Conservation (phyloP, 2,888 invertebrate species). For the Nymphalis c-album region DNA sequence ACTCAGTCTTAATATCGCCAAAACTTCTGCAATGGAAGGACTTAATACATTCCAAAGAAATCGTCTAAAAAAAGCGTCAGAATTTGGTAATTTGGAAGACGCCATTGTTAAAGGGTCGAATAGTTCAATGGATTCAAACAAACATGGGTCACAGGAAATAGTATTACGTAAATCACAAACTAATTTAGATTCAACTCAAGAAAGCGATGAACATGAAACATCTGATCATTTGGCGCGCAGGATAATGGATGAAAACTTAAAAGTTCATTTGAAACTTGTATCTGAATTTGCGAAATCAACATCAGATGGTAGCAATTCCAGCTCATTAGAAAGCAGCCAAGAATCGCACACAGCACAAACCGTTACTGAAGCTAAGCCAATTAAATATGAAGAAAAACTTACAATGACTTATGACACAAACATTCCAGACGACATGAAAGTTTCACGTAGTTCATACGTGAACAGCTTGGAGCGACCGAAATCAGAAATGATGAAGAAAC, state of each 20-base stretch:
- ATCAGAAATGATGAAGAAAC: conserved; percentile 82
- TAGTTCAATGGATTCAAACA: conserved; percentile 73
- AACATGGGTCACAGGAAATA: conserved; percentile 55
- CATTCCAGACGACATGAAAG: conserved; percentile 84
- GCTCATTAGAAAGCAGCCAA: conserved; percentile 68
- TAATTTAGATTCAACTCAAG: conserved; percentile 55
- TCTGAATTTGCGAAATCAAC: conserved; percentile 77
- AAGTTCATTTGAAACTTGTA: conserved; percentile 74
- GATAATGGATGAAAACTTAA: conserved; percentile 77
- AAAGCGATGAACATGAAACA: conserved; percentile 63
- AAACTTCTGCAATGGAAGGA: conserved; percentile 82
- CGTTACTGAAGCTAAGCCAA: conserved; percentile 55
- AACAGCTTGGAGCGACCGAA: conserved; percentile 84
- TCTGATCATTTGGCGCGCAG: conserved; percentile 73
- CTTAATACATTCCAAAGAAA: conserved; percentile 85
- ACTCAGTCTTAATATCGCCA: conserved; percentile 76
- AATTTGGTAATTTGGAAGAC: conserved; percentile 89
- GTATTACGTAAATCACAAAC: conserved; percentile 46
- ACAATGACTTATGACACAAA: conserved; percentile 81
- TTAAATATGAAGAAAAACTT: conserved; percentile 71
- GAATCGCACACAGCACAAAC: conserved; percentile 53
- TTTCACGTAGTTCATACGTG: conserved; percentile 81
- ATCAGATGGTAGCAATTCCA: conserved; percentile 72
- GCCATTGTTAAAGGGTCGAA: conserved; percentile 83
- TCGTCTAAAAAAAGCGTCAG: conserved; percentile 86